Base-by-base conservation (phyloP, 2,888 invertebrate species). In the Zygaena filipendulae region DNA sequence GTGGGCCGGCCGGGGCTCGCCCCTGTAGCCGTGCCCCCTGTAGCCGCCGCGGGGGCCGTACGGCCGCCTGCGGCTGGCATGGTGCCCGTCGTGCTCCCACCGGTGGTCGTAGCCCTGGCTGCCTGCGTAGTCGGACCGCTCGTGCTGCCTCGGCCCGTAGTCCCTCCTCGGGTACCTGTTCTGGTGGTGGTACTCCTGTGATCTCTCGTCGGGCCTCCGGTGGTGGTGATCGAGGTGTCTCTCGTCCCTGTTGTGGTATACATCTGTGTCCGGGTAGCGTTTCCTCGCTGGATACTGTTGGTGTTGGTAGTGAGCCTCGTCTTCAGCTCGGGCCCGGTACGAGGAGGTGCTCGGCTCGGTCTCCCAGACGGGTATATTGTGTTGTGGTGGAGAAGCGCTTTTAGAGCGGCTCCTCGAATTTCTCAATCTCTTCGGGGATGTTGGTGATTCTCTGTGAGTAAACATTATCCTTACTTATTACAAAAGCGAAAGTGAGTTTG, bases 321-420 rank as follows among this genome's bases (percentile, higher is more conserved):
- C n/a, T n/a, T n/a, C n/a, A n/a, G n/a, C n/a, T n/a, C n/a, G n/a
- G n/a, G n/a, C n/a, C n/a, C n/a, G n/a, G n/a, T n/a, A n/a, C n/a
- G n/a, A n/a, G n/a, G n/a, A n/a, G n/a, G n/a, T n/a, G n/a, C n/a
- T n/a, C n/a, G n/a, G n/a, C n/a, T n/a, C n/a, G n/a, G n/a, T n/a
- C 28, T 69, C 70, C 69, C 69, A 64, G 2, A 63, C 57, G 1
- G 67, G 63, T 21, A 60, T 50, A 1, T 57, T 59, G 27, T 52
- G 51, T 4, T 51, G 52, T 13, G 38, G 42, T 0, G 63, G 70
- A 2, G 72, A 60, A 1, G 43, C 47, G 23, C 68, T 71, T 25
- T 59, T 59, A 0, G 74, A 67, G 12, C 49, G 47, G 26, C 59
- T 64, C 28, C 43, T 43, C 1, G 52, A 49, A 3, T 55, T 49